Base-by-base conservation (phyloP, 2,797 vertebrate genomes). In the Gallinago nigripennis region DNA sequence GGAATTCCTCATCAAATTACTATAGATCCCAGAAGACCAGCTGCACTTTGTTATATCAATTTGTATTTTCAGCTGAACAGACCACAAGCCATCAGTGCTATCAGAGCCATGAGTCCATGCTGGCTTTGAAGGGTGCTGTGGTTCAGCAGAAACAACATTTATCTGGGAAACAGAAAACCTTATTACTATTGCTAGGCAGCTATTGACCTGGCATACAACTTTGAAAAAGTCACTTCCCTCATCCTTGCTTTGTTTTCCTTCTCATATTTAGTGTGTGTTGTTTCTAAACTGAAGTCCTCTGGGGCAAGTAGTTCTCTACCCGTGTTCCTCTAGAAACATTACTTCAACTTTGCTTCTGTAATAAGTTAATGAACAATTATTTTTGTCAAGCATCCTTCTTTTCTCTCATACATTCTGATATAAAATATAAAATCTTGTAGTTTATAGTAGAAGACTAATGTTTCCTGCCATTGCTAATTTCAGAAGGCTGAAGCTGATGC, bases 1-100 rank as follows among this genome's bases (percentile, higher is more conserved):
- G 33, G 86, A 90, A 95, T 93, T 89, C 71, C 48, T 94, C 90
- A 92, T 83, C 86, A 72, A 58, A 85, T 87, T 90, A 80, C 51
- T 72, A 43, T 8, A 91, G 86, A 94, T 84, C 79, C 94, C 86
- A 53, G 50, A 84, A 91, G 88, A 88, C 33, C 71, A 72, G 77
- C 56, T 92, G 79, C 69, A 70, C 54, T 88, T 82, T 50, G 39
- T 71, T 82, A 48, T 56, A 88, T 57, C 76, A 61, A 25, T 79
- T 85, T 70, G 45, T 41, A 48, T 60, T 73, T 92, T 73, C 31
- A 57, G 27, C 39, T 63, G 48, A 69, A 66, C 37, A 79, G 73
- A 70, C 60, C 85, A 81, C 85, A 82, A 88, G 58, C 51, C 82
- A 76, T 83, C 63, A 89, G 61, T 45, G 43, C 31, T 43, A 12